phyloP scores from a whole-genome alignment of 2,797 vertebrate species.

The Otus scops region DNA sequence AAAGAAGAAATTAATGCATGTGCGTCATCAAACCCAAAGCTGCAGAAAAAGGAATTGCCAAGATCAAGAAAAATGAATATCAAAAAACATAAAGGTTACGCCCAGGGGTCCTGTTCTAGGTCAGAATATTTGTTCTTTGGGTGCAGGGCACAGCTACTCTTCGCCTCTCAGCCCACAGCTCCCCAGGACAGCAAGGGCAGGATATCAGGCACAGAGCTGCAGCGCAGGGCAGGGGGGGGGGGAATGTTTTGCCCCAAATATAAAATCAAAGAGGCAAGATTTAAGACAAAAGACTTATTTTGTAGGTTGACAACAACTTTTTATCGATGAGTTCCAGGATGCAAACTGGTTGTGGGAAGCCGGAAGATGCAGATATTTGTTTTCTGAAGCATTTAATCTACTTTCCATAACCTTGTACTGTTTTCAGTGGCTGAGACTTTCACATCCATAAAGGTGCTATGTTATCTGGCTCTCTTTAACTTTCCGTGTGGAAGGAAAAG shows the following conservation, averaged over 20 bases:
- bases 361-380: background rate
- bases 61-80: conserved; percentile 55
- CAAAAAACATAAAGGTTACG: conserved; percentile 40
- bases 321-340: background rate
- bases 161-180: background rate
- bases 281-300: background rate
- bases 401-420: background rate
- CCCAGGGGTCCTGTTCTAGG: background rate
- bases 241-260: background rate
- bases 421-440: background rate
- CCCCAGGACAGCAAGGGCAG: background rate
- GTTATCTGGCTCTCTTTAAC: background rate
- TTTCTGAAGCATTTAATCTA: background rate
- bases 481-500: background rate
- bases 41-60: background rate
- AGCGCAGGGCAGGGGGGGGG: rapidly evolving
- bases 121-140: conserved; percentile 19
- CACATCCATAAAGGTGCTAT: background rate
- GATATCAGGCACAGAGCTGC: background rate
- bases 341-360: background rate
- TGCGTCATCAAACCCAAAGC: conserved; percentile 5
- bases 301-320: background rate
- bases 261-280: background rate
- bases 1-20: background rate
- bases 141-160: background rate